These are phyloP conservation scores for Neolamprologus caudopunctatus DNA, from an alignment of 2,113 vertebrate genomes.

Conservation along the genomic window DNA sequence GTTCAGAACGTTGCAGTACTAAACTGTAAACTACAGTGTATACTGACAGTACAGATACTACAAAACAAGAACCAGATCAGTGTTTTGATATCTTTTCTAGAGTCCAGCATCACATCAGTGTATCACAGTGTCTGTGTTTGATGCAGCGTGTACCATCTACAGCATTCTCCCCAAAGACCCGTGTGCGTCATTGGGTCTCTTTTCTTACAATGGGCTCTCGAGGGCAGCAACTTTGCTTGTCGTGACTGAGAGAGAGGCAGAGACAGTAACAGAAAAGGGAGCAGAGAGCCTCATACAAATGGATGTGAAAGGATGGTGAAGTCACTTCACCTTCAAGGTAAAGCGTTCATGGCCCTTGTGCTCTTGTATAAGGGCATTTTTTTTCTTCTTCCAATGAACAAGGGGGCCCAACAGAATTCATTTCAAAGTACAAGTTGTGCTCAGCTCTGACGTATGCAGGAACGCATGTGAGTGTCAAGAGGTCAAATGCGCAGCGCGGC, in stretches of 20 bases:
- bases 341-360: neutral
- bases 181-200: slow-evolving; percentile 20
- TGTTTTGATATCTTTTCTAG: neutral
- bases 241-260: slow-evolving; percentile 5
- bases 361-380: neutral
- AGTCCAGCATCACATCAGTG: neutral
- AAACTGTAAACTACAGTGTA: neutral
- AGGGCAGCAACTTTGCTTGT: neutral
- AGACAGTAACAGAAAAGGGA: neutral
- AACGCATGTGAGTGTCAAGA: neutral
- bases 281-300: neutral
- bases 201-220: neutral
- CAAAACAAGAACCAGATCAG: neutral
- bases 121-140: neutral
- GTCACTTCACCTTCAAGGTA: slow-evolving; percentile 21
- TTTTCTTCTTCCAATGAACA: neutral
- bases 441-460: neutral
- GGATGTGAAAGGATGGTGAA: neutral
- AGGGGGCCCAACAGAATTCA: neutral
- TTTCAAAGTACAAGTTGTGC: neutral
- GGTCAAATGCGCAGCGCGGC: neutral
- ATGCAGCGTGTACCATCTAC: neutral
- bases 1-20: neutral
- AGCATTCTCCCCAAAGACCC: neutral
- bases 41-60: neutral